Base-by-base conservation (phyloP, 2,113 vertebrate genomes). In the Cephalopterus ornatus region DNA sequence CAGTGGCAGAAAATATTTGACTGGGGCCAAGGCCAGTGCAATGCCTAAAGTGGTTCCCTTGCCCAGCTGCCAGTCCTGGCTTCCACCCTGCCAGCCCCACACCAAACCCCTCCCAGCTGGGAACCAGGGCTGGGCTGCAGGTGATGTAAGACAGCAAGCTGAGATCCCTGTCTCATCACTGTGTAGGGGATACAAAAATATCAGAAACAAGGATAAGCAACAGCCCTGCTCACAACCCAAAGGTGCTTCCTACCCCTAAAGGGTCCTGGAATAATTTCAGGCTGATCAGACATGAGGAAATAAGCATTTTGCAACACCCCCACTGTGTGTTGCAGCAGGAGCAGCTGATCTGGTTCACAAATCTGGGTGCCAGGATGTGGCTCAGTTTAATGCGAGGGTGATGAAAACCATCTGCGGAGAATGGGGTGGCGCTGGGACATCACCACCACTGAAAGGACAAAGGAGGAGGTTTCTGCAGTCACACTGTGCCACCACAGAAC, bases 1-100 rank as follows among this genome's bases (percentile, higher is more conserved):
- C 82, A 33, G 39, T 28, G 28, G 78, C 61, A 91, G 93, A 90
- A 92, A 83, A 93, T 53, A 84, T 53, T 71, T 63, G 50, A 84
- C 30, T 2, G 7, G 52, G 30, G 65, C 59, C 2, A 18, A 62
- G 75, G 80, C 63, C 85, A 63, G 63, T 11, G 35, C 4, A 10
- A n/a, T 47, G 86, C 27, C 41, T 77, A 76, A 85, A 88, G 83
- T 7, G 30, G 39, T 17, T 83, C 32, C 58, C 50, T 80, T 52
- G 72, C 59, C 82, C 83, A 55, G 71, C 62, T 92, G 91, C 79
- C 77, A 67, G 58, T 5, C 42, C 56, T 42, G 74, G 22, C 56
- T 78, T 8, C 30, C 82, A n/a, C 14, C 24, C 39, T 42, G 58
- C 71, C 85, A 90, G 52, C 42, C 52, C 61, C 58, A 26, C 61